Evolutionary conservation across 2,797 vertebrate genomes (phyloP).

Genomic region (Spizella passerina): DNA sequence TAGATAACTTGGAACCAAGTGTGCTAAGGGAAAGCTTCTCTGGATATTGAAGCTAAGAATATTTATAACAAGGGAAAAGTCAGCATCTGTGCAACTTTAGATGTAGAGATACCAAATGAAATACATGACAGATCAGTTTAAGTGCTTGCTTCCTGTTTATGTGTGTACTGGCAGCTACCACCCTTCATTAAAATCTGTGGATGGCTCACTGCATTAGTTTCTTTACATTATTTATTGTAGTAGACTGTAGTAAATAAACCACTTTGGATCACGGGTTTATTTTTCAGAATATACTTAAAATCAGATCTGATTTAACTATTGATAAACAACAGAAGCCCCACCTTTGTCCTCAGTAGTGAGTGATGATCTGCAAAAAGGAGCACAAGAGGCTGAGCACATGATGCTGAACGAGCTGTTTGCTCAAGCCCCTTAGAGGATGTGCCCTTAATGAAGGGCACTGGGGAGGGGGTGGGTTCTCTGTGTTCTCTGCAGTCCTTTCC

Average conservation of each 20-base stretch:
- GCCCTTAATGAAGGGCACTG: background rate
- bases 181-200: constrained; percentile 33
- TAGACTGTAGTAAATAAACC: background rate
- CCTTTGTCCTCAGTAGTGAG: background rate
- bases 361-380: background rate
- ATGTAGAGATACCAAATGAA: background rate
- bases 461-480: background rate
- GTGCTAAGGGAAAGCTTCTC: background rate
- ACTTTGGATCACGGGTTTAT: background rate
- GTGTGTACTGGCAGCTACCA: background rate
- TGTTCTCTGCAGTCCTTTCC: background rate
- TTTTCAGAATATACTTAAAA: background rate
- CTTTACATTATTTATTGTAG: background rate
- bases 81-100: background rate
- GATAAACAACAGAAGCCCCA: background rate
- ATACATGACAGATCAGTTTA: background rate
- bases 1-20: constrained; percentile 22
- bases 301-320: background rate
- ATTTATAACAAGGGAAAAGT: background rate
- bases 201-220: background rate
- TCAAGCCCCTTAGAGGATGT: background rate
- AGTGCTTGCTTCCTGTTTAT: background rate
- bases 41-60: background rate
- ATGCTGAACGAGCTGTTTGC: background rate
- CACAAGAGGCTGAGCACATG: accelerated